Evolutionary conservation across 2,113 vertebrate species (phyloP), one percentile per base, ranked within the genome.

Genomic region (Peromyscus polionotus): DNA sequence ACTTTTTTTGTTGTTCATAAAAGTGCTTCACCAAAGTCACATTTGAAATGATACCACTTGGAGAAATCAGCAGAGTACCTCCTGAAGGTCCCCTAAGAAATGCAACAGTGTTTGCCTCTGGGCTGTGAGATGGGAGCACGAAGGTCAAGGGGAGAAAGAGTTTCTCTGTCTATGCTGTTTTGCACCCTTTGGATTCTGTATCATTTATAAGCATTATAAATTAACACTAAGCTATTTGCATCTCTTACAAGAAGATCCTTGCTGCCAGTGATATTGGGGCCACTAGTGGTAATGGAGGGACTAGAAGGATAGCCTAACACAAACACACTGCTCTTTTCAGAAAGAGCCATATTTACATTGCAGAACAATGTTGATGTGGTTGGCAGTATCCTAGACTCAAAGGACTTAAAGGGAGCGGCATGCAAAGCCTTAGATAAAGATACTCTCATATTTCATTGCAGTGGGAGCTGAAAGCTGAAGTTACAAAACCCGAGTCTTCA

Each of bases 371-470:
- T 42, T 91, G n/a, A 88, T 88, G 59, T 79, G 36, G 89, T 28
- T 54, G 26, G 75, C 17, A 92, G 48, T 91, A 95, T 73, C 26
- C 59, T 90, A 88, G n/a, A 67, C 59, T 85, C 51, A 59, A 97
- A 51, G 70, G 24, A 51, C 48, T 19, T 51, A 12, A 94, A 95
- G 59, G 54, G 45, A 90, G 90, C 28, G 67, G 16, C 36, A 24
- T 45, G 5, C 57, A 88, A 57, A 92, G 22, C 4, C 65, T 86
- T 33, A 91, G 88, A 77, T 77, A 48, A 90, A 88, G 31, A 12
- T 16, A 1, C 7, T 7, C 54, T 48, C 28, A 61, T 63, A 57
- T 93, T 95, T 92, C 91, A 86, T 24, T 54, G 20, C 22, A 67
- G n/a, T 33, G 6, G 57, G 33, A 84, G 59, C 26, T 67, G 68